phyloP scores from a whole-genome alignment of 2,113 vertebrate species.

The Cichladusa arquata region DNA sequence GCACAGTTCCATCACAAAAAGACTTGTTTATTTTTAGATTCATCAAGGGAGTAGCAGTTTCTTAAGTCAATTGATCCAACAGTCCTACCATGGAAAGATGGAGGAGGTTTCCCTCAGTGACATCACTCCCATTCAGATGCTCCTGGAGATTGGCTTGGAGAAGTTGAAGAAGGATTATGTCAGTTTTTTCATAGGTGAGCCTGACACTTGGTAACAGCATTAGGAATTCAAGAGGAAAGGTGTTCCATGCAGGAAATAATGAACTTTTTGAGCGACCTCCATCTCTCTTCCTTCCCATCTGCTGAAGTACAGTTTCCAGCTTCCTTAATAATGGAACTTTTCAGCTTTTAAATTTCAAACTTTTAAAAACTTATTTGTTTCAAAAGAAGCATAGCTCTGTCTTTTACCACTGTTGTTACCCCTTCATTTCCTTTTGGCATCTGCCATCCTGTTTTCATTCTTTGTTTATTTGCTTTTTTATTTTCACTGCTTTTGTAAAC shows the following conservation, averaged over 20 bases:
- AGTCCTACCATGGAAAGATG: slow-evolving; percentile 86
- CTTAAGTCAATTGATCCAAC: slow-evolving; percentile 86
- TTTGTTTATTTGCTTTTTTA: not conserved
- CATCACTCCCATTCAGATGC: slow-evolving; percentile 83
- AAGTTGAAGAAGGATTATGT: slow-evolving; percentile 97
- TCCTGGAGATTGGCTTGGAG: slow-evolving; percentile 93
- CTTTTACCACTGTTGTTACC: not conserved
- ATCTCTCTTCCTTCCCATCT: not conserved
- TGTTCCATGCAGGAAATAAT: not conserved
- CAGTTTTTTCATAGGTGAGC: slow-evolving; percentile 91
- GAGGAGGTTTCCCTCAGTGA: slow-evolving; percentile 80
- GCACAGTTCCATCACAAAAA: not conserved
- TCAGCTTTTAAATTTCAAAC: not conserved
- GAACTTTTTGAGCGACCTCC: not conserved
- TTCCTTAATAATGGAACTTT: not conserved
- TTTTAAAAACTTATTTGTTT: not conserved
- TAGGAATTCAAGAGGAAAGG: not conserved
- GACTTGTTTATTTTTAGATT: slow-evolving; percentile 73
- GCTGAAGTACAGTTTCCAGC: not conserved
- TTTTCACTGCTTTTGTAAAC: not conserved
- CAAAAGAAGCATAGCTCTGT: not conserved
- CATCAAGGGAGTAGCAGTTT: slow-evolving; percentile 89
- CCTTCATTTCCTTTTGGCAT: not conserved
- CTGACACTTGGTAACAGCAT: not conserved
- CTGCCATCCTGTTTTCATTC: not conserved